A percentile compares a stretch with the other conserved stretches of the same genome.
These are phyloP conservation scores for Emydura subglobosa DNA, from an alignment of 2,113 vertebrate species.

Conservation along the genomic window DNA sequence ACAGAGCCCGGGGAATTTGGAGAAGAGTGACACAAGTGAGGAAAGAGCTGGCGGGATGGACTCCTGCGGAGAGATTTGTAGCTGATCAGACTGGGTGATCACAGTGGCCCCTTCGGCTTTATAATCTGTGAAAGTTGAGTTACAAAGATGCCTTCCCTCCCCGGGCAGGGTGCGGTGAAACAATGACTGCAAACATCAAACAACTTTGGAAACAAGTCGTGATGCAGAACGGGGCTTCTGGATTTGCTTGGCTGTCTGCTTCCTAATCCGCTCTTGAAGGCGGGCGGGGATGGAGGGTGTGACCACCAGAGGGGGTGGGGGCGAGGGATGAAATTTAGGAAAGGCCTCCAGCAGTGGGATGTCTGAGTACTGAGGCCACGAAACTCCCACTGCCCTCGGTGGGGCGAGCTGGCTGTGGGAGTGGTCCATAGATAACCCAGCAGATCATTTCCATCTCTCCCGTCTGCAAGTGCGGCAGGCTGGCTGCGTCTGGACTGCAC, in stretches of 20 bases:
- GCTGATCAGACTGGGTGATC: neutral
- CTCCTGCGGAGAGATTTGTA: neutral
- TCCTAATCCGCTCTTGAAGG: neutral
- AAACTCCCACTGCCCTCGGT: too few relatives aligned
- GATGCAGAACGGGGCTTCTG: neutral
- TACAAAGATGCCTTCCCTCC: neutral
- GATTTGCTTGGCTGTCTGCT: neutral
- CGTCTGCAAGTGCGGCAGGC: neutral
- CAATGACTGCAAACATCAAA: neutral
- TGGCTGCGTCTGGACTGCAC: neutral
- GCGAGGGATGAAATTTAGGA: neutral
- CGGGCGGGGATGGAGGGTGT: neutral
- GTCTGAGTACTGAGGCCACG: neutral
- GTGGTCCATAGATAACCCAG: neutral
- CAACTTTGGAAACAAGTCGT: too few relatives aligned
- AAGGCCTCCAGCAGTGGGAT: neutral
- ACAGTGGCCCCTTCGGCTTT: neutral
- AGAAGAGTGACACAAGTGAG: accelerated
- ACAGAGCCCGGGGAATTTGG: neutral
- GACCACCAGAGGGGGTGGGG: neutral
- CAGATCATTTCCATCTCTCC: neutral
- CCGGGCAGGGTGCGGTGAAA: too few relatives aligned
- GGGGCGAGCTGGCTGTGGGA: too few relatives aligned
- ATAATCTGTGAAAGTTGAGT: neutral
- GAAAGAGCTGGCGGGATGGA: accelerated